Base-by-base conservation (phyloP, 2,797 vertebrate species). In the Echeneis naucrates region DNA sequence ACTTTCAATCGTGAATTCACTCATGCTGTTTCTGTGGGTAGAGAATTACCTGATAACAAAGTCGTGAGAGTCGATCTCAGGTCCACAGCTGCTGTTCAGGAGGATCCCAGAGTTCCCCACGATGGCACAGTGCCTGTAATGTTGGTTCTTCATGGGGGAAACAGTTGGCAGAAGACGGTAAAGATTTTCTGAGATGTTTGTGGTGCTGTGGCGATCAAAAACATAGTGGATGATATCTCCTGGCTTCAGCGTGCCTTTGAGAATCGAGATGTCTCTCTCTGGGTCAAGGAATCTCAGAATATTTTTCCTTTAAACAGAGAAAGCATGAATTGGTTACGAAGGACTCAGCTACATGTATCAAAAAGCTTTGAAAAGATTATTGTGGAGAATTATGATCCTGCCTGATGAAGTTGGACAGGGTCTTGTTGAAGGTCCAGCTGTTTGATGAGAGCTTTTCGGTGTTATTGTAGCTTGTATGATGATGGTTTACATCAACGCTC, bases 101-200 rank as follows among this genome's bases (percentile, higher is more conserved):
- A 99, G 91, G 78, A 98, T 95, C 44, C 98, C 98, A 0, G 98
- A 99, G 90, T 99, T 99, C 48, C 98, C 98, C 58, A 99, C 97
- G 0, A 99, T 98, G 88, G 97, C 97, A 0, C 98, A 99, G 24
- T 92, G 94, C 75, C 88, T 92, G 88, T 97, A 96, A 80, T 97
- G 95, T 57, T 95, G 97, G 87, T 96, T 96, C 88, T 97, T 98
- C 90, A 98, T 94, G 0, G 97, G 97, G 0, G 97, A 98, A 1
- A 88, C 94, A 0, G 95, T 94, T 16, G 98, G 98, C 63, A 99
- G 85, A 13, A 99, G 96, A 65, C 95, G 95, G 0, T 99, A 98
- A 65, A 99, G 94, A 89, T 97, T 98, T 79, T 97, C 96, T 0
- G 97, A 98, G 71, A 99, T 96, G 11, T 98, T 99, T 87, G 97